Percentiles rank a stretch among this genome's conserved stretches.
phyloP scores from a whole-genome alignment of 2,113 vertebrate species.

The Clarias magur region DNA sequence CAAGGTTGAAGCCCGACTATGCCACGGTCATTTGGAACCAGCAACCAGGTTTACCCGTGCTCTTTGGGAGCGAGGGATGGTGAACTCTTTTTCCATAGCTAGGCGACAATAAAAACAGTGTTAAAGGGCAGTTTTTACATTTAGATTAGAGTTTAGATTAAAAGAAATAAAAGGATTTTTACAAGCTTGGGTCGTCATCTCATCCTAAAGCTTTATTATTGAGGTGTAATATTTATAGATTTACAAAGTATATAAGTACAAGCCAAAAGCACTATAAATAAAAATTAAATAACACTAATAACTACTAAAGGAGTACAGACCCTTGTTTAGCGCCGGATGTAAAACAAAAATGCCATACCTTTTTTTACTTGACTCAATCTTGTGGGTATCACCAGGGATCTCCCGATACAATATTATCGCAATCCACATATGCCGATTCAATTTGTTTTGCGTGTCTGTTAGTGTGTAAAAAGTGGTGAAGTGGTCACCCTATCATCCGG shows the following conservation, averaged over 20 bases:
- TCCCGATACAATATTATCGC: too few species aligned
- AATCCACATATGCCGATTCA: too few species aligned
- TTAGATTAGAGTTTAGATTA: not conserved
- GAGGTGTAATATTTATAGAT: not conserved
- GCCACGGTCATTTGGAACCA: not conserved
- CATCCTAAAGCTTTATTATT: not conserved
- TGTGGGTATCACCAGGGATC: not conserved
- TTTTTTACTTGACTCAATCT: not conserved
- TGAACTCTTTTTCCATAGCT: too few species aligned
- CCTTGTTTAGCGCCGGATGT: not conserved
- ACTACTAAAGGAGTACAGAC: not conserved
- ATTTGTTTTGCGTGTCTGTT: too few species aligned
- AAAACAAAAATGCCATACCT: not conserved
- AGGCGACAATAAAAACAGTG: not conserved
- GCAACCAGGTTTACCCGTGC: not conserved
- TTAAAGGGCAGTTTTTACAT: not conserved
- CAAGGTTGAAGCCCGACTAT: not conserved
- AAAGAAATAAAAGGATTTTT: not conserved
- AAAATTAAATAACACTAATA: not conserved
- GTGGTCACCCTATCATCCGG: too few species aligned
- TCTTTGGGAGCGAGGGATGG: not conserved
- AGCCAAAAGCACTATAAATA: not conserved
- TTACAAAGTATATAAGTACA: not conserved
- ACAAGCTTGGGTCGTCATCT: not conserved
- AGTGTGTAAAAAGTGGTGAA: too few species aligned